Conservation (phyloP, 1,140 invertebrate species). For the Drosophila tropicalis region DNA sequence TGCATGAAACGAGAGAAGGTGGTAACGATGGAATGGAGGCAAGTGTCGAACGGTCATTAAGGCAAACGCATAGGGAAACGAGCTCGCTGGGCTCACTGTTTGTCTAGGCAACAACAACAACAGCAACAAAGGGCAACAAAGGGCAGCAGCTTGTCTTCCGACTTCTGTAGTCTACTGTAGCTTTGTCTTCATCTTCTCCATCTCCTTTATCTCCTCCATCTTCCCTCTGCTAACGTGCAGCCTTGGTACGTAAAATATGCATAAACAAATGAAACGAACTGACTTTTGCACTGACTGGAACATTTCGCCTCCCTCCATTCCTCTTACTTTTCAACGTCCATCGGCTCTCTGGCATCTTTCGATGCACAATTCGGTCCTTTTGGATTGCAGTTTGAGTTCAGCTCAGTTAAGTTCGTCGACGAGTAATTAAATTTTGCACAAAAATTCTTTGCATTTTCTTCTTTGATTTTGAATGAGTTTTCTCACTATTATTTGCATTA, state of each 20-base stretch:
- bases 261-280: conserved; percentile 73
- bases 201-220: not conserved
- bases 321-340: conserved; percentile 8
- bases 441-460: conserved; percentile 67
- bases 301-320: not conserved
- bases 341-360: conserved; percentile 35
- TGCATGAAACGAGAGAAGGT: not conserved
- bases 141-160: conserved; percentile 38
- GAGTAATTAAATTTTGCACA: conserved; percentile 72
- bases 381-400: conserved; percentile 8
- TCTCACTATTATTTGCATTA: conserved; percentile 55
- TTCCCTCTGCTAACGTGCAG: conserved; percentile 53
- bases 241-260: conserved; percentile 62
- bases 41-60: conserved; percentile 65
- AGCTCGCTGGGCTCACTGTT: conserved; percentile 43
- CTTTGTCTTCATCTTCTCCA: not conserved
- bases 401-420: not conserved
- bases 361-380: conserved; percentile 39
- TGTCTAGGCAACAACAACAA: conserved; percentile 32
- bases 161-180: conserved; percentile 29
- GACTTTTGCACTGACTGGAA: conserved; percentile 21
- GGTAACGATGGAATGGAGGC: conserved; percentile 14
- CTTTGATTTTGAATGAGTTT: conserved; percentile 60
- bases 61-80: conserved; percentile 47
- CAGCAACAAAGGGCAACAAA: conserved; percentile 21